Evolutionary conservation across 2,888 invertebrate species (phyloP).

Genomic region (Beris morrisii): DNA sequence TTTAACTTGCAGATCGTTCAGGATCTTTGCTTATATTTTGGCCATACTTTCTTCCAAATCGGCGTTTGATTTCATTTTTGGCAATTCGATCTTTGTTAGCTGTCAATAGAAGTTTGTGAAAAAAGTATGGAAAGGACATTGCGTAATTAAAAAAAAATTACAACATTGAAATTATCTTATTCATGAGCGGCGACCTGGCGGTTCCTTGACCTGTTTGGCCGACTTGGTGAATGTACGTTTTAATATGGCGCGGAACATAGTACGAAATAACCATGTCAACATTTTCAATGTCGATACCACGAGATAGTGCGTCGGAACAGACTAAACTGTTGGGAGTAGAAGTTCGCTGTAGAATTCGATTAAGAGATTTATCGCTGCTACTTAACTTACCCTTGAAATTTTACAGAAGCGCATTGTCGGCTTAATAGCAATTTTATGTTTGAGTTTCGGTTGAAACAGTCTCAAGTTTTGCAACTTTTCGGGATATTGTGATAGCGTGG

Average conservation of each 20-base stretch:
- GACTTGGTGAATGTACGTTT: too few species aligned
- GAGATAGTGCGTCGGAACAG: conserved; percentile 88
- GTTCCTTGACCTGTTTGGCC: conserved; percentile 84
- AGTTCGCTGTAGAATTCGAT: conserved; percentile 2
- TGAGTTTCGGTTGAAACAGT: conserved; percentile 85
- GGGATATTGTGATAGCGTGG: conserved; percentile 94
- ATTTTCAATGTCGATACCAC: conserved; percentile 91
- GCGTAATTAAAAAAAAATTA: too few species aligned
- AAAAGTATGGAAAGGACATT: too few species aligned
- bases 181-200: conserved; percentile 70
- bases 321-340: conserved; percentile 65
- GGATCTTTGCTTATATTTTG: too few species aligned
- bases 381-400: conserved; percentile 46
- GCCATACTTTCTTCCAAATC: too few species aligned
- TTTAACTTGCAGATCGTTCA: too few species aligned
- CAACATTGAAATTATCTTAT: conserved; percentile 61
- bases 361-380: too few species aligned
- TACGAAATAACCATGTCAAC: conserved; percentile 93
- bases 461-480: conserved; percentile 88
- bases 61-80: conserved; percentile 60
- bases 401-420: too few species aligned
- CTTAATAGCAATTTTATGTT: conserved; percentile 46
- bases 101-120: conserved; percentile 60
- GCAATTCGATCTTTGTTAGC: conserved; percentile 60
- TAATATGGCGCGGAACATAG: conserved; percentile 82